phyloP scores from a whole-genome alignment of 2,113 vertebrate species.

The Menura novaehollandiae region DNA sequence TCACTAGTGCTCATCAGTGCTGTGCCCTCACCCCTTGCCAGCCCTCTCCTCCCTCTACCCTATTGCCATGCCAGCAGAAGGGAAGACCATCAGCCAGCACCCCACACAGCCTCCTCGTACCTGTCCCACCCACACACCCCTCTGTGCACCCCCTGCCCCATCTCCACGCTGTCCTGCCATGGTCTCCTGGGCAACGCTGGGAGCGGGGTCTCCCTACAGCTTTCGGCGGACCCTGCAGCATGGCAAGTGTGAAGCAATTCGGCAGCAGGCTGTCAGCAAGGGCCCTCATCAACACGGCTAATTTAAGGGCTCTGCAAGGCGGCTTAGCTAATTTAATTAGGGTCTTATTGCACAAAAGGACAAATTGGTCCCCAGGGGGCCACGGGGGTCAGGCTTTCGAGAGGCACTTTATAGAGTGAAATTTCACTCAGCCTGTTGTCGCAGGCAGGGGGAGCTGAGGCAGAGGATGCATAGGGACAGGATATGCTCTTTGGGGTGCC shows the following conservation, averaged over 20 bases:
- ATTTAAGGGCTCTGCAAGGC: constrained; percentile 18
- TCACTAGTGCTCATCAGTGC: background rate
- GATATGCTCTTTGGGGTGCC: background rate
- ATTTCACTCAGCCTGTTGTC: background rate
- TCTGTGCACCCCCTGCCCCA: background rate
- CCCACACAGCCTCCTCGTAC: background rate
- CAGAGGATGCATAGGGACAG: background rate
- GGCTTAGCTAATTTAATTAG: constrained; percentile 64
- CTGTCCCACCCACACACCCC: background rate
- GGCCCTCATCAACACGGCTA: background rate
- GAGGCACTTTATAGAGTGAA: constrained; percentile 9
- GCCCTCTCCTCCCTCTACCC: too few species aligned
- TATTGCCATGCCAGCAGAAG: background rate
- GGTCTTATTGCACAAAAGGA: constrained; percentile 51
- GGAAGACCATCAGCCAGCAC: background rate
- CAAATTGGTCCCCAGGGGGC: constrained; percentile 16
- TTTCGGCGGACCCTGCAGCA: background rate
- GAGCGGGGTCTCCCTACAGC: background rate
- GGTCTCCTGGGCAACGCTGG: accelerated
- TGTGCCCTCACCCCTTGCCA: background rate
- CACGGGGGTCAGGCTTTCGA: background rate
- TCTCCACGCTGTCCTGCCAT: too few species aligned
- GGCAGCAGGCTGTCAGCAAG: background rate
- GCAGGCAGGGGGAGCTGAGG: background rate
- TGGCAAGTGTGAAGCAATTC: background rate